These are phyloP conservation scores for Dryas iulia DNA, from an alignment of 1,140 invertebrate species.

Conservation along the genomic window DNA sequence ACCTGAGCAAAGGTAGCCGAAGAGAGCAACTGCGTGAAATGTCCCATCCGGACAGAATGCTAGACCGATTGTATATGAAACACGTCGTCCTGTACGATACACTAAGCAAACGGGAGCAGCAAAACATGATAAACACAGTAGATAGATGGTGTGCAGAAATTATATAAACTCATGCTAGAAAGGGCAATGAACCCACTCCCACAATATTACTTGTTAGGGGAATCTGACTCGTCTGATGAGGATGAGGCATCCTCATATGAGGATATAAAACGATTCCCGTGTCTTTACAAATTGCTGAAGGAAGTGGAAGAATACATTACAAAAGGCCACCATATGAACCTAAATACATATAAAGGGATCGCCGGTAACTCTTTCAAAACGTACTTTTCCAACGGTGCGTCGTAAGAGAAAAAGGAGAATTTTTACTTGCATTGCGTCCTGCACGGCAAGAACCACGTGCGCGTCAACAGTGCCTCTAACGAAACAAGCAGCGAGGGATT, in stretches of 20 bases:
- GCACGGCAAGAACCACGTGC: no score
- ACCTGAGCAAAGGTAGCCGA: conserved; percentile 95
- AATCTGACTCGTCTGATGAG: conserved; percentile 40
- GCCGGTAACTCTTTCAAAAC: no score
- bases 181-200: conserved; percentile 79
- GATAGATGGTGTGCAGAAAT: conserved; percentile 88
- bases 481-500: no score
- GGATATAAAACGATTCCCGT: conserved; percentile 39
- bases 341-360: conserved; percentile 89
- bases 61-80: conserved; percentile 96
- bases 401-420: no score
- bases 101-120: conserved; percentile 87
- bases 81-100: conserved; percentile 95
- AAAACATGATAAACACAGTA: conserved; percentile 87
- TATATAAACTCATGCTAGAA: conserved; percentile 74
- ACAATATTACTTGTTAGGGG: conserved; percentile 43
- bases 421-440: no score
- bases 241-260: conserved; percentile 68
- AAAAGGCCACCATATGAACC: conserved; percentile 90
- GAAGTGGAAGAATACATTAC: conserved; percentile 89
- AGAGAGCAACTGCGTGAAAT: conserved; percentile 91
- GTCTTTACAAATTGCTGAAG: conserved; percentile 77
- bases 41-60: conserved; percentile 89
- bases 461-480: no score
- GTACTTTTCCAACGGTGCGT: no score